Percentiles rank a stretch among this genome's conserved stretches.
Evolutionary conservation across 2,797 vertebrate species (phyloP).

Genomic region (Protonibea diacanthus): DNA sequence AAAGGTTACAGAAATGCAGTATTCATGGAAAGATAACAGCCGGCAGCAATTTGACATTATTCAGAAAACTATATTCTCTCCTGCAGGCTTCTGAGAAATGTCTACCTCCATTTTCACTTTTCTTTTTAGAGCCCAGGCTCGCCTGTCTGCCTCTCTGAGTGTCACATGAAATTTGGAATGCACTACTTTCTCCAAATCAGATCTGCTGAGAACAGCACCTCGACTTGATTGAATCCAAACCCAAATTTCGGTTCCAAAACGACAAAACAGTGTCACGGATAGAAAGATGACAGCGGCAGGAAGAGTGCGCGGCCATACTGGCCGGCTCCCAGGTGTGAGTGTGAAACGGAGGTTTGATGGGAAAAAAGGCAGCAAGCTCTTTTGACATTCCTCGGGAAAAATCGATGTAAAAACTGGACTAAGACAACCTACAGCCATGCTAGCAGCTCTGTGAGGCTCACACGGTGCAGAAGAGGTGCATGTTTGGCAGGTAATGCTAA

Average conservation of each 20-base stretch:
- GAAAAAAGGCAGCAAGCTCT: not conserved
- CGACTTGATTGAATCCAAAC: constrained; percentile 58
- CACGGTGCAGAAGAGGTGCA: not conserved
- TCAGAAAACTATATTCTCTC: constrained; percentile 42
- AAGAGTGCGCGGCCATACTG: not conserved
- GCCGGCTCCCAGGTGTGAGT: constrained; percentile 19
- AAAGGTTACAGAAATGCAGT: constrained; percentile 62
- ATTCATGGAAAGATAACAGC: constrained; percentile 54
- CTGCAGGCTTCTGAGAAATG: constrained; percentile 32
- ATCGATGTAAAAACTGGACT: constrained; percentile 15
- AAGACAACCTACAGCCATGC: not conserved
- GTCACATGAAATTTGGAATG: constrained; percentile 57
- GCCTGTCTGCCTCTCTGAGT: constrained; percentile 19
- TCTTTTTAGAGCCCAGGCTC: not conserved
- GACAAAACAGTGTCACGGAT: constrained; percentile 41
- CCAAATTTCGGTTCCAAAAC: constrained; percentile 42
- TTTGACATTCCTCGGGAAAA: constrained; percentile 12
- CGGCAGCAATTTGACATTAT: constrained; percentile 50
- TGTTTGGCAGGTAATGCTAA: not conserved
- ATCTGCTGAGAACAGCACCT: constrained; percentile 70
- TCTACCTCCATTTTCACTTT: constrained; percentile 35
- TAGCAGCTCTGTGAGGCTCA: not conserved
- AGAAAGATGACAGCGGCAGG: constrained; percentile 14
- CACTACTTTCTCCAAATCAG: constrained; percentile 58
- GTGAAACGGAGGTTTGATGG: constrained; percentile 28